A percentile compares a stretch with the other conserved stretches of the same genome.
Evolutionary conservation across 2,113 vertebrate species (phyloP).

Genomic region (Puffinus mauretanicus): DNA sequence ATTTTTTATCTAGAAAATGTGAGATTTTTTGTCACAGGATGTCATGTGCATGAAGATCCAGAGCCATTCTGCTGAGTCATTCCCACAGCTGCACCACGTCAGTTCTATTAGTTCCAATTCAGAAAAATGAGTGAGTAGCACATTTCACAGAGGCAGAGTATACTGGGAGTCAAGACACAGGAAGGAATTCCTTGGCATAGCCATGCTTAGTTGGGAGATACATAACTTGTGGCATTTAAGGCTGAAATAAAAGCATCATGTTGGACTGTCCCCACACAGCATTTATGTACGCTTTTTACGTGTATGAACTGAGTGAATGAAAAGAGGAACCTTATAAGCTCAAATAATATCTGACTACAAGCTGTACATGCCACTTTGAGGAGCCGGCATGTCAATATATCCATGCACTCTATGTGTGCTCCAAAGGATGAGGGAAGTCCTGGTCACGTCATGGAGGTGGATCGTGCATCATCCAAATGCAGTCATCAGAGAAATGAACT

Average conservation of each 20-base stretch:
- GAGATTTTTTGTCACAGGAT: slow-evolving; percentile 3
- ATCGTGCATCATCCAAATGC: background rate
- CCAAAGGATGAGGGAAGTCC: background rate
- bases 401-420: background rate
- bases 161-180: background rate
- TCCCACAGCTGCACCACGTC: background rate
- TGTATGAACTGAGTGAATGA: background rate
- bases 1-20: background rate
- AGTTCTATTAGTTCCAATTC: background rate
- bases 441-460: background rate
- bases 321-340: background rate
- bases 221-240: background rate
- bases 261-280: background rate
- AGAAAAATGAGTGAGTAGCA: background rate
- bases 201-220: background rate
- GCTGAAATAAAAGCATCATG: background rate
- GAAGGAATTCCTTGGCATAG: background rate
- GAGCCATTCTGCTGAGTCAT: slow-evolving; percentile 28
- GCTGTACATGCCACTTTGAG: background rate
- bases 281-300: background rate
- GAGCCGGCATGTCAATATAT: background rate
- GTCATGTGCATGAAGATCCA: background rate
- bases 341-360: background rate
- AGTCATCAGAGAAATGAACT: background rate
- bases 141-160: background rate